Conservation (phyloP, 2,113 vertebrate species). For the Aspiorhynchus laticeps region DNA sequence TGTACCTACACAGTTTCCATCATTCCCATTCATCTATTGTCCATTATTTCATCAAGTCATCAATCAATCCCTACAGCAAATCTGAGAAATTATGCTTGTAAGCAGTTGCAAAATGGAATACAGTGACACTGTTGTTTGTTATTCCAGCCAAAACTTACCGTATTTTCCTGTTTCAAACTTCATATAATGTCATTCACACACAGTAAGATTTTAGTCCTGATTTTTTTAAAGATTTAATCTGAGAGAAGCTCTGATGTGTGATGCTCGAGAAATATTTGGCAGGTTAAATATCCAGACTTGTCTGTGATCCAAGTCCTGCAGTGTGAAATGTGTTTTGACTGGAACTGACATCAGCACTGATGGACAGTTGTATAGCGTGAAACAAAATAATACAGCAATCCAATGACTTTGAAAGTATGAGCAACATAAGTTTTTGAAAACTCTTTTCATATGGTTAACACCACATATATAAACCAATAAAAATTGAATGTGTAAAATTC, state of each 20-base stretch:
- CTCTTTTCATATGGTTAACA: neutral
- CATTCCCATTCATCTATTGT: conserved; percentile 12
- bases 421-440: neutral
- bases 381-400: neutral
- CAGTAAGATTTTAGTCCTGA: neutral
- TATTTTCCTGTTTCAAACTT: neutral
- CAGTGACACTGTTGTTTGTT: neutral
- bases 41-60: conserved; percentile 2
- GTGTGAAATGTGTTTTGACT: neutral
- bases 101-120: neutral
- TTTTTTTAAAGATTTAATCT: neutral
- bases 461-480: neutral
- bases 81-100: neutral
- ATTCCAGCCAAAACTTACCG: neutral
- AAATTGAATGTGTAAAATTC: neutral
- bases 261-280: neutral
- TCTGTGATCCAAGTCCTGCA: neutral
- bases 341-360: neutral
- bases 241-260: neutral
- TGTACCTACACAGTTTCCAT: neutral
- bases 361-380: neutral
- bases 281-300: neutral
- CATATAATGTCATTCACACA: neutral
- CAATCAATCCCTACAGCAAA: conserved; percentile 15
- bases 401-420: neutral